phyloP scores from a whole-genome alignment of 2,797 vertebrate genomes.

The Helarctos malayanus region DNA sequence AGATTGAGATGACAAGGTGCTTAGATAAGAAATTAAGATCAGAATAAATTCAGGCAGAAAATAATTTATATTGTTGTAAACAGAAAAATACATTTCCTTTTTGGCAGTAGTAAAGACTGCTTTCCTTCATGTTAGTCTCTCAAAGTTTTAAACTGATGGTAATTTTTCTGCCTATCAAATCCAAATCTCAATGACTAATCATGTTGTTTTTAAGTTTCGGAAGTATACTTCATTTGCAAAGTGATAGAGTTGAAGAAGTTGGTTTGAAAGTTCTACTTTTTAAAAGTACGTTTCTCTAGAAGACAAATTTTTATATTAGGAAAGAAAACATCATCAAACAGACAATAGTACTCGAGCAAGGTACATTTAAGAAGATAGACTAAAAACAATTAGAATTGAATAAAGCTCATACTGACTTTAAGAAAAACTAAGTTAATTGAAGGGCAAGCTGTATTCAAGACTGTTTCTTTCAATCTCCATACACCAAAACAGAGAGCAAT shows the following conservation, averaged over 20 bases:
- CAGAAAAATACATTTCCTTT: neutral
- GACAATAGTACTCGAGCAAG: neutral
- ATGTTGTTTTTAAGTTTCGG: neutral
- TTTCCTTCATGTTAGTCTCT: neutral
- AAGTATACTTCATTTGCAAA: neutral
- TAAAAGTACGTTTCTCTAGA: neutral
- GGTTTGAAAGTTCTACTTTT: neutral
- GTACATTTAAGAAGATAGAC: neutral
- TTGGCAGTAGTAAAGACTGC: neutral
- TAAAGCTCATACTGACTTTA: neutral
- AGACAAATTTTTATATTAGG: neutral
- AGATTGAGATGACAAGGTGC: neutral
- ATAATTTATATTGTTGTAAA: neutral
- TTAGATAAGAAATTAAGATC: neutral
- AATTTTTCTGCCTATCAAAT: neutral
- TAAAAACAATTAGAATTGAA: neutral
- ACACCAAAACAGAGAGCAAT: neutral
- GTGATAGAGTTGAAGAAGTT: neutral
- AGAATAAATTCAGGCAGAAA: slow-evolving; percentile 31
- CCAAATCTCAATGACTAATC: neutral
- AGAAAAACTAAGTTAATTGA: slow-evolving; percentile 16
- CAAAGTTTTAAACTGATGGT: neutral
- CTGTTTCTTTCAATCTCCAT: neutral
- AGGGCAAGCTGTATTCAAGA: neutral
- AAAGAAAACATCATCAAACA: neutral